phyloP scores from a whole-genome alignment of 2,888 invertebrate genomes.

The Shargacucullia verbasci region DNA sequence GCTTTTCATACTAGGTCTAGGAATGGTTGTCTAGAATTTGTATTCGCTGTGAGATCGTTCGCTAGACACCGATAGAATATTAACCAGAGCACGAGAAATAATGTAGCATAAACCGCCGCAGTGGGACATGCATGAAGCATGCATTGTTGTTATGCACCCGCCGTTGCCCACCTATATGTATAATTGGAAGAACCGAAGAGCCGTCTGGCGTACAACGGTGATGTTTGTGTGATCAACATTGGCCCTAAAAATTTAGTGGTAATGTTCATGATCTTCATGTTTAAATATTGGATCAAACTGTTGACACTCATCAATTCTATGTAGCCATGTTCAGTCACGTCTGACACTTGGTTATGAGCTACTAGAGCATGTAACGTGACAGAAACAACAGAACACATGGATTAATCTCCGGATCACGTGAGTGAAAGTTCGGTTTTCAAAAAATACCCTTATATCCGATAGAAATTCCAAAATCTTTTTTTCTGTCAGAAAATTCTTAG shows the following conservation, averaged over 20 bases:
- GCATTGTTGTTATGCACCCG: constrained; percentile 63
- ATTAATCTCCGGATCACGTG: too few relatives aligned
- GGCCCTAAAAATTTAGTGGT: neutral
- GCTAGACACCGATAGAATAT: constrained; percentile 77
- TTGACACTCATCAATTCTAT: neutral
- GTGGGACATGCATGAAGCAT: constrained; percentile 78
- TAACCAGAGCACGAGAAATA: constrained; percentile 80
- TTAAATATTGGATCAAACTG: constrained; percentile 12
- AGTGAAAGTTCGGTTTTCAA: too few relatives aligned
- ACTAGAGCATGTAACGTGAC: too few relatives aligned
- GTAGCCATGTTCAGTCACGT: too few relatives aligned
- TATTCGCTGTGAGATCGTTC: constrained; percentile 77
- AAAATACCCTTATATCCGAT: too few relatives aligned
- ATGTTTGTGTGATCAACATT: constrained; percentile 22
- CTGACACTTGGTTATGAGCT: too few relatives aligned
- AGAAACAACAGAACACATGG: too few relatives aligned
- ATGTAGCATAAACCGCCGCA: constrained; percentile 83
- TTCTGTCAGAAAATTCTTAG: too few relatives aligned
- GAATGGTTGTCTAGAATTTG: constrained; percentile 70
- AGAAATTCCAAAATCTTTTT: too few relatives aligned
- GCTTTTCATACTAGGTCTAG: constrained; percentile 71
- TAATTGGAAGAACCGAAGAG: constrained; percentile 39
- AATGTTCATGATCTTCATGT: neutral
- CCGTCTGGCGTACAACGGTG: constrained; percentile 5
- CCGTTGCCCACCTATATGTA: constrained; percentile 39